These are phyloP conservation scores for Anthoscopus minutus DNA, from an alignment of 2,113 vertebrate genomes.

Conservation along the genomic window DNA sequence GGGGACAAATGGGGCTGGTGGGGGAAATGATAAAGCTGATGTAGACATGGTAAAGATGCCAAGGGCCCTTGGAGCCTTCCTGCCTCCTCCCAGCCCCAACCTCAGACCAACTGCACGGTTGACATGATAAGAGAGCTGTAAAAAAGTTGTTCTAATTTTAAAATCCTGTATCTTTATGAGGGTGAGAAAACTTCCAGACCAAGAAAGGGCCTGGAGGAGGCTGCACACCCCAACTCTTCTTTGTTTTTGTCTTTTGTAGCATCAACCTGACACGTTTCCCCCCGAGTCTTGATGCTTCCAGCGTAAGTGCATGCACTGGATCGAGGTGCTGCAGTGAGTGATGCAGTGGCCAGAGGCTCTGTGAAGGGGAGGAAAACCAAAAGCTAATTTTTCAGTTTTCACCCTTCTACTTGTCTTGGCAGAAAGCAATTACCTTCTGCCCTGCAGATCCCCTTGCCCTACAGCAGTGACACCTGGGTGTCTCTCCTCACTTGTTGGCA, in stretches of 20 bases:
- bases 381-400: background rate
- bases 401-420: background rate
- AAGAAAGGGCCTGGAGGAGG: background rate
- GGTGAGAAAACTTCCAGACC: background rate
- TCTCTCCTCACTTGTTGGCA: background rate
- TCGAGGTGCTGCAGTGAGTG: rapidly evolving
- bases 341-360: background rate
- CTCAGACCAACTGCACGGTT: rapidly evolving
- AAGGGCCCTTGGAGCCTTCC: background rate
- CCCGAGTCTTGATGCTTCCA: background rate
- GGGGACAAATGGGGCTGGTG: background rate
- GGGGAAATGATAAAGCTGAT: too few species aligned
- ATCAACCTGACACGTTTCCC: constrained; percentile 1
- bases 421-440: background rate
- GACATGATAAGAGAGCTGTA: background rate
- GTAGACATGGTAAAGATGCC: rapidly evolving
- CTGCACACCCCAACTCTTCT: background rate
- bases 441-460: background rate
- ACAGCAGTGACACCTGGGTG: background rate
- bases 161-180: background rate
- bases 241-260: constrained; percentile 18
- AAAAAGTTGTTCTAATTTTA: background rate
- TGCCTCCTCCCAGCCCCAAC: background rate
- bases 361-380: background rate
- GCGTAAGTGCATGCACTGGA: constrained; percentile 40